phyloP scores from a whole-genome alignment of 1,140 invertebrate genomes.

The Tetramorium alpestre region DNA sequence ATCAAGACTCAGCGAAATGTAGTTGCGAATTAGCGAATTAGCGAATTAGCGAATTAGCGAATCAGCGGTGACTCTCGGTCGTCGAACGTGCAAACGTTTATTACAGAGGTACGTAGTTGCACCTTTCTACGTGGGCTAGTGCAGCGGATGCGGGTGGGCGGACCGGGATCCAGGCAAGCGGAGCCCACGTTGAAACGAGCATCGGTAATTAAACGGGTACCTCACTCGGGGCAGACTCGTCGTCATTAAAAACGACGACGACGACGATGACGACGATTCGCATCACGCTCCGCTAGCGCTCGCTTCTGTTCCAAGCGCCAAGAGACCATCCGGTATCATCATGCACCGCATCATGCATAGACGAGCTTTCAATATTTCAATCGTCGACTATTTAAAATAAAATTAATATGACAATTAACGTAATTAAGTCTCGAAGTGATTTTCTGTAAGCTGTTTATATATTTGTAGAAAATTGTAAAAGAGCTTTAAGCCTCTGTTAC shows the following conservation, averaged over 20 bases:
- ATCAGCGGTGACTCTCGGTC: neutral
- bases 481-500: neutral
- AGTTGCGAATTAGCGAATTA: neutral
- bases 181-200: slow-evolving; percentile 70
- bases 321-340: too few relatives aligned
- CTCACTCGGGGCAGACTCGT: slow-evolving; percentile 42
- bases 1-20: slow-evolving; percentile 43
- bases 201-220: slow-evolving; percentile 78
- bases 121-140: slow-evolving; percentile 69
- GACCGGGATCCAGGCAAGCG: slow-evolving; percentile 59
- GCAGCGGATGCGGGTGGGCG: slow-evolving; percentile 81
- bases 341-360: too few relatives aligned
- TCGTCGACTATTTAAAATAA: neutral
- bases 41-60: slow-evolving; percentile 32
- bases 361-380: neutral
- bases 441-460: neutral
- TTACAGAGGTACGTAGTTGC: slow-evolving; percentile 46
- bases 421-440: neutral
- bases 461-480: neutral
- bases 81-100: slow-evolving; percentile 22
- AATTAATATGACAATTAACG: slow-evolving; percentile 8
- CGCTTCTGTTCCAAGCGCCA: neutral
- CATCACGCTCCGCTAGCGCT: neutral
- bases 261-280: neutral
- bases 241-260: slow-evolving; percentile 37